phyloP scores from a whole-genome alignment of 2,113 vertebrate genomes.

The Mionectes macconnelli region DNA sequence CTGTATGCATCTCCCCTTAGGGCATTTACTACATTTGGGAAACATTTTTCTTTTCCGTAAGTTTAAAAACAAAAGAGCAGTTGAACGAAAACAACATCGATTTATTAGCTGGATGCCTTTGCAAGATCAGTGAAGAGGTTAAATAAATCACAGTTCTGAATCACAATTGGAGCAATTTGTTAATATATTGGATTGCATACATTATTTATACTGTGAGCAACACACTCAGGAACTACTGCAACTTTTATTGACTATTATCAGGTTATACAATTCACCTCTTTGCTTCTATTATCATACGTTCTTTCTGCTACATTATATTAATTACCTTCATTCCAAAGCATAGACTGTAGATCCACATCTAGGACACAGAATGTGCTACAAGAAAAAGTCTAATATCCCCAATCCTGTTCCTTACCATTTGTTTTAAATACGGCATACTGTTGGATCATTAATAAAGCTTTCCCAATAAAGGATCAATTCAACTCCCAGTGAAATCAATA shows the following conservation, averaged over 20 bases:
- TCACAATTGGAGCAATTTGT: not conserved
- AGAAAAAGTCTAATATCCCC: not conserved
- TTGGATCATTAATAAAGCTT: not conserved
- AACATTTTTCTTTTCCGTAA: not conserved
- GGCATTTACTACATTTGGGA: not conserved
- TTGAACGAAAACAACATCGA: fast-evolving
- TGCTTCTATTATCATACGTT: not conserved
- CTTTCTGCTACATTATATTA: not conserved
- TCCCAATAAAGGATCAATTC: not conserved
- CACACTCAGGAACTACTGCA: not conserved
- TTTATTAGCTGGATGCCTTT: not conserved
- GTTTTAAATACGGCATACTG: not conserved
- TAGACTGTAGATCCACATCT: fast-evolving
- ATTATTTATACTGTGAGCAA: not conserved
- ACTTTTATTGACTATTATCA: not conserved
- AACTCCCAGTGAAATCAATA: not conserved
- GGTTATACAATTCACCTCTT: not conserved
- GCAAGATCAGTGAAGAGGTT: not conserved
- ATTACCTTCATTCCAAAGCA: not conserved
- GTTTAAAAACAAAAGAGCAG: not conserved
- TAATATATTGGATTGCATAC: not conserved
- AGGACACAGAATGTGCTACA: not conserved
- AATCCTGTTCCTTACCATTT: not conserved
- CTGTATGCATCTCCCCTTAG: not conserved
- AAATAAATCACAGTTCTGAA: not conserved